Evolutionary conservation across 2,888 invertebrate species (phyloP), one percentile per base, ranked within the genome.

Genomic region (Psylliodes chrysocephalus): DNA sequence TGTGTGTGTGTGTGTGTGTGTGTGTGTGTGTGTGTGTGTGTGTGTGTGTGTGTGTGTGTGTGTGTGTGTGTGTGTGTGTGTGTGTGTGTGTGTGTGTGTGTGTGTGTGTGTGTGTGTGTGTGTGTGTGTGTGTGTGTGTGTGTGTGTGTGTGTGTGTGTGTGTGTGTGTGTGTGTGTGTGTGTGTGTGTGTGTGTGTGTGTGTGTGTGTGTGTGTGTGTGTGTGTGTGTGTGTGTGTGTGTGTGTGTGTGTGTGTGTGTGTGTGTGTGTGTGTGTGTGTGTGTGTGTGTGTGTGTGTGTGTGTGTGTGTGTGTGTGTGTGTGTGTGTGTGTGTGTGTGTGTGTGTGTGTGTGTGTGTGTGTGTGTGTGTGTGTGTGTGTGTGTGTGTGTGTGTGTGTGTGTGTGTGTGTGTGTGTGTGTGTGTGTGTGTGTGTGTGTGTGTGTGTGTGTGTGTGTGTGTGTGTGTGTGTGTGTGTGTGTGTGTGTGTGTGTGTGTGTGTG

Each of bases 41-140:
- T 42, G 42, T 42, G 15, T 42, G 42, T 42, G 8, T 14, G 42
- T 42, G 15, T 42, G 42, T 42, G 18, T 42, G 42, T 42, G 15
- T 42, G 42, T 42, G 18, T 42, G 42, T 42, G 15, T 42, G 42
- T 42, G 18, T 42, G 42, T 42, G 15, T 42, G 42, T 42, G 18
- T 42, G 42, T 42, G 15, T 42, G 42, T 42, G 18, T 42, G 42
- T 42, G 15, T 42, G 42, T 42, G 18, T 42, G 42, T 42, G 15
- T 42, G 42, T 42, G 18, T 42, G 42, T 42, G 15, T 42, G 42
- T 42, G 18, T 42, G 42, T 42, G 15, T 42, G 42, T 42, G 18
- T 42, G 42, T 42, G 15, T 42, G 42, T 42, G 18, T 42, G 42
- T 42, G 15, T 42, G 42, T 42, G 18, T 42, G 42, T 42, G 15